Evolutionary conservation across 2,113 vertebrate genomes (phyloP).

Genomic region (Polypterus senegalus): DNA sequence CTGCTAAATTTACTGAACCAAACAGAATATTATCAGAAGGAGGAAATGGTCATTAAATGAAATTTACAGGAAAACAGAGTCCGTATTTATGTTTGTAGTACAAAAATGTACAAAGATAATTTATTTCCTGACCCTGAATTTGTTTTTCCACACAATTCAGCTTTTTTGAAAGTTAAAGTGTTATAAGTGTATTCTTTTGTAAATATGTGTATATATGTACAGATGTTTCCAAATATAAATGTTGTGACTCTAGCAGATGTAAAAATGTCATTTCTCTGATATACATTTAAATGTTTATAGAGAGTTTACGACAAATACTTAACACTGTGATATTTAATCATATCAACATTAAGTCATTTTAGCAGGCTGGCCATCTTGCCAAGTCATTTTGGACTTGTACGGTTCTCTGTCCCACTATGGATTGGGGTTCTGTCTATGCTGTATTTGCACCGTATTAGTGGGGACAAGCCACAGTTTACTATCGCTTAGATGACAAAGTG

Average conservation of each 20-base stretch:
- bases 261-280: neutral
- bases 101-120: conserved; percentile 4
- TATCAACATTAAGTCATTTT: neutral
- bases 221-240: neutral
- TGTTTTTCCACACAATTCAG: neutral
- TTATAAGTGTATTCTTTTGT: neutral
- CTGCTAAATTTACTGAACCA: conserved; percentile 86
- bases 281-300: neutral
- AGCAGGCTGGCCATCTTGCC: no score
- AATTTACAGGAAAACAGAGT: neutral
- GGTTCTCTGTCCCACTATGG: no score
- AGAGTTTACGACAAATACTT: neutral
- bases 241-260: neutral
- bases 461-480: no score
- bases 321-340: neutral
- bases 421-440: no score
- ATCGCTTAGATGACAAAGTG: no score
- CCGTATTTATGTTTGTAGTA: conserved; percentile 3
- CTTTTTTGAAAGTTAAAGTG: neutral
- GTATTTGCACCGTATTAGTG: no score
- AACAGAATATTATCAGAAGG: conserved; percentile 84
- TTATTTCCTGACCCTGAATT: conserved; percentile 1
- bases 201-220: neutral
- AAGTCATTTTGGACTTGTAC: no score
- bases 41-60: conserved; percentile 70